Conservation (phyloP, 1,140 invertebrate genomes). For the Eriocheir sinensis region DNA sequence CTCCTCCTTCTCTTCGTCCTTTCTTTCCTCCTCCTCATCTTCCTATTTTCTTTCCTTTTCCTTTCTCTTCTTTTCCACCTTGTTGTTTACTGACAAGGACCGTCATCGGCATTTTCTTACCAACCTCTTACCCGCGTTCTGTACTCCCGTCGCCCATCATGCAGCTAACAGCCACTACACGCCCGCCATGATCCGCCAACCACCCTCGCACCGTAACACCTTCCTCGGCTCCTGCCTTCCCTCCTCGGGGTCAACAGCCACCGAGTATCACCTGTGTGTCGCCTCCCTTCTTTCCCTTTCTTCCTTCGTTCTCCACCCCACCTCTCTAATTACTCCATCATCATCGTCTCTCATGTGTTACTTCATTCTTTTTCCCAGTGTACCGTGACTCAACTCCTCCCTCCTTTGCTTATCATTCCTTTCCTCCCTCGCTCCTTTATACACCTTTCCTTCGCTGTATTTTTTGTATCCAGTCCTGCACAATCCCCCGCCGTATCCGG, state of each 20-base stretch:
- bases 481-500: not conserved
- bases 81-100: no score
- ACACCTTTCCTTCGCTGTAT: no score
- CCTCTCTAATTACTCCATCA: slow-evolving; percentile 30
- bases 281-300: not conserved
- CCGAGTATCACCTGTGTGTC: slow-evolving; percentile 10
- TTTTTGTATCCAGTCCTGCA: no score
- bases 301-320: not conserved
- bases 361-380: not conserved
- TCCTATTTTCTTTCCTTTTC: not conserved
- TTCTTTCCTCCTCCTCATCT: not conserved
- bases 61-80: not conserved
- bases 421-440: not conserved
- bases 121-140: no score
- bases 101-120: no score
- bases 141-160: no score
- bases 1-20: not conserved
- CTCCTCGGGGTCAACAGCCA: slow-evolving; percentile 45
- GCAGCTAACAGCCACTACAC: not conserved
- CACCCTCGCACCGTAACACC: not conserved
- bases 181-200: not conserved
- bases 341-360: not conserved
- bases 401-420: no score
- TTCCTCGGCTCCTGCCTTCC: not conserved
- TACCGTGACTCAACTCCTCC: not conserved